Evolutionary conservation across 2,888 invertebrate genomes (phyloP), one percentile per base, ranked within the genome.

Genomic region (Cheilosia scutellata): DNA sequence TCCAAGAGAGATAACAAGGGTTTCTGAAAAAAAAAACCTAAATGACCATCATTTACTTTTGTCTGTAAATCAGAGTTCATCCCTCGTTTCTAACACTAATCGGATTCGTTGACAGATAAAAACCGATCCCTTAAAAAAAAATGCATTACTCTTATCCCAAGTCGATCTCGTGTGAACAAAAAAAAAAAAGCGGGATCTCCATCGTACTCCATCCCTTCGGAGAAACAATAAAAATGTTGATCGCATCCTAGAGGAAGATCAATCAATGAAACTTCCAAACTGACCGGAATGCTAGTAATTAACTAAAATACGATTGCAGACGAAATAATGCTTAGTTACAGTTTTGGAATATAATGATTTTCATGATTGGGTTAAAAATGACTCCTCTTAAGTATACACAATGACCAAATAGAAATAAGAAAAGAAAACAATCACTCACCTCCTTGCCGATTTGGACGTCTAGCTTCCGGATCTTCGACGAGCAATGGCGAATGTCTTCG

Each of bases 381-480:
- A 53, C 5, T 6, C 55, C 5, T 4, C 16, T 16, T 57, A 2
- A 33, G 4, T 20, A 57, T 40, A 42, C 0, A 42, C 0, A 5
- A 5, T 37, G 7, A 16, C 11, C 11, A 40, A 42, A n/a, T 27
- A 11, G 33, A 6, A 44, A 16, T 20, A 7, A 31, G 60, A 63
- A 76, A 16, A n/a, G 44, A 44, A 51, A 68, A 53, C 5, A 25
- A n/a, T 55, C 47, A 94, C 95, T 95, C 93, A 95, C 95, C 95
- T 92, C 95, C 95, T 90, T 95, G 94, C 88, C 95, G 93, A 90
- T 94, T 94, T 90, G 94, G 94, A 89, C 95, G 94, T 70, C 95
- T 93, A 88, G 94, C 94, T 91, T 95, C 95, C 90, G 95, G 94
- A 92, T 95, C 95, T 92, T 95, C 95, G 80, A 94, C 93, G 90